Base-by-base conservation (phyloP, 2,113 vertebrate genomes). In the Solenodon paradoxus region DNA sequence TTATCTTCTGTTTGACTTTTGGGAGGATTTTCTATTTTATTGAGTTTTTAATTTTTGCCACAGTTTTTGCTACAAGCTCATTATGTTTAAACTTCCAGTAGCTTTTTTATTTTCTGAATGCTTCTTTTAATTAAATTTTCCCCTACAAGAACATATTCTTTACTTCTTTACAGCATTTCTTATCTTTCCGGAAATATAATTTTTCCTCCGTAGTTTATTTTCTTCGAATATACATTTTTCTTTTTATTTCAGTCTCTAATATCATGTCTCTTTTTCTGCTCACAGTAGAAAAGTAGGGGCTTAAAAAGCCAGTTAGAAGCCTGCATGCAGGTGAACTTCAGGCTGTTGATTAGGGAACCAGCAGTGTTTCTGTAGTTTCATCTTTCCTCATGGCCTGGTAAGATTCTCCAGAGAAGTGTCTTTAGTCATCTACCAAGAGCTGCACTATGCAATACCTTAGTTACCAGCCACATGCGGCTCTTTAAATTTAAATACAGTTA, bases 151-250 rank as follows among this genome's bases (percentile, higher is more conserved):
- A 55, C n/a, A 66, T 57, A 5, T 63, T 92, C 24, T 79, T 93
- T 91, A 7, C 79, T 88, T 88, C 72, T 35, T 38, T 5, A 7
- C 9, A 38, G 3, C 59, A 61, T 68, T 68, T 45, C 9, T 86
- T 80, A 2, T 69, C 40, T 90, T 96, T 40, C 42, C 80, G 47
- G 77, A 80, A 81, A 89, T 89, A 30, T 66, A 16, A 9, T 92
- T 74, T 85, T 84, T 45, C n/a, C 64, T n/a, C 15, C 51, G 64
- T 85, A 75, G 69, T 84, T 90, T 83, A 47, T 95, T 81, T 90
- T 51, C 59, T 85, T 95, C 26, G 63, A 35, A 61, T 92, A 30
- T 80, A 38, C n/a, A 86, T 66, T 53, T 69, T 64, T 81, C 74
- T 49, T 2, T 63, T 38, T 94, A 8, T 55, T 51, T 74, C 78